Base-by-base conservation (phyloP, 2,888 invertebrate species). In the Tetheella fluctuosa region DNA sequence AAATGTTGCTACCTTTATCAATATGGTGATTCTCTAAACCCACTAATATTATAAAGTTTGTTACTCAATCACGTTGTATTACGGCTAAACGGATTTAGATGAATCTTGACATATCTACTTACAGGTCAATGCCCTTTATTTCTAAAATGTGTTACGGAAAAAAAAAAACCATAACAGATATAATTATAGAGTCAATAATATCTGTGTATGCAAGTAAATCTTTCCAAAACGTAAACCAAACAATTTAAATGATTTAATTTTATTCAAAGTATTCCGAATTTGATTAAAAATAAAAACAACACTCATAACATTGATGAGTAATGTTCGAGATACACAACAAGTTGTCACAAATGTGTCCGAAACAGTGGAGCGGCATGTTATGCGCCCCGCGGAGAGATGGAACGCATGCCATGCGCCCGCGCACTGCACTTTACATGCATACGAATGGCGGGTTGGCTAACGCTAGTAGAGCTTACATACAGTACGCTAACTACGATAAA, bases 331-430 rank as follows among this genome's bases (percentile, higher is more conserved):
- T 42, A 15, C 42, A 17, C 42, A 2, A 7, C 17, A 20, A 20
- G 10, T 48, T 48, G 48, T 42, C 42, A 42, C 42, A 42, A 42
- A 42, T 17, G 15, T 42, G 42, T 42, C 42, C 42, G 10, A 3
- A 20, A 48, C 48, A 10, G 48, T 10, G 20, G 23, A 55, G 55
- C 55, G 55, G 34, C 55, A 55, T 37, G 34, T 23, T 55, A 34
- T 17, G 55, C 55, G 20, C 55, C 55, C 55, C 55, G 55, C 55
- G 34, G 55, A 12, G 34, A 34, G 55, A 12, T 12, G 34, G 30
- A 34, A 34, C 54, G 54, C 54, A 54, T 17, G 54, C 54, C 54
- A 12, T 34, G 34, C 34, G 34, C 23, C 30, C 37, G 20, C 30
- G 34, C 55, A 34, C 55, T 20, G 17, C 34, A 34, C 20, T 34